These are phyloP conservation scores for Anthonomus grandis DNA, from an alignment of 1,140 invertebrate species.

Conservation along the genomic window DNA sequence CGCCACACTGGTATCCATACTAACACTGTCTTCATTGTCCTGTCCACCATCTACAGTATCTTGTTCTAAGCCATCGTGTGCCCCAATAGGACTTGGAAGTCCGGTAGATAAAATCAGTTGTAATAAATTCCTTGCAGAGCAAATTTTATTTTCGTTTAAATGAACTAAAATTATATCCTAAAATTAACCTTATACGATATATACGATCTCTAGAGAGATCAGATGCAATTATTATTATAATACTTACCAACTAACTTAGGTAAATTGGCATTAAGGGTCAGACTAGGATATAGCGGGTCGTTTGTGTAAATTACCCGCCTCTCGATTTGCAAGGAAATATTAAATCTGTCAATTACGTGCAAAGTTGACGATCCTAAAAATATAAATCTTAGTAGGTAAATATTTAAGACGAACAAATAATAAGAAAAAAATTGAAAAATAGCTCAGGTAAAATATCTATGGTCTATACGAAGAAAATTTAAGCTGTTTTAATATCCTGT, in stretches of 20 bases:
- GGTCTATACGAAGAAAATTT: too few species aligned
- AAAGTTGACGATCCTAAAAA: slow-evolving; percentile 65
- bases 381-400: too few species aligned
- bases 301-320: slow-evolving; percentile 74
- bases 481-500: too few species aligned
- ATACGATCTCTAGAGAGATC: not conserved
- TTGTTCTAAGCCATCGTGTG: slow-evolving; percentile 11
- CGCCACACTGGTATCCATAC: slow-evolving; percentile 24
- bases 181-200: not conserved
- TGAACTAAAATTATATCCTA: slow-evolving; percentile 60
- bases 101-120: slow-evolving; percentile 48
- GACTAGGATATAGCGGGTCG: slow-evolving; percentile 81
- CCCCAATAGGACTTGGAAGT: slow-evolving; percentile 51
- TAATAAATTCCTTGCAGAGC: slow-evolving; percentile 54
- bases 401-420: too few species aligned
- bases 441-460: too few species aligned
- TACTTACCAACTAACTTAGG: slow-evolving; percentile 62
- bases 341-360: slow-evolving; percentile 88
- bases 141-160: slow-evolving; percentile 84
- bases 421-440: too few species aligned
- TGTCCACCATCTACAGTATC: slow-evolving; percentile 8
- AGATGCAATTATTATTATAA: not conserved
- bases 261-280: slow-evolving; percentile 78
- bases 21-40: slow-evolving; percentile 21
- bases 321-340: slow-evolving; percentile 81